phyloP scores from a whole-genome alignment of 2,113 vertebrate species.

The Dasyornis broadbenti region DNA sequence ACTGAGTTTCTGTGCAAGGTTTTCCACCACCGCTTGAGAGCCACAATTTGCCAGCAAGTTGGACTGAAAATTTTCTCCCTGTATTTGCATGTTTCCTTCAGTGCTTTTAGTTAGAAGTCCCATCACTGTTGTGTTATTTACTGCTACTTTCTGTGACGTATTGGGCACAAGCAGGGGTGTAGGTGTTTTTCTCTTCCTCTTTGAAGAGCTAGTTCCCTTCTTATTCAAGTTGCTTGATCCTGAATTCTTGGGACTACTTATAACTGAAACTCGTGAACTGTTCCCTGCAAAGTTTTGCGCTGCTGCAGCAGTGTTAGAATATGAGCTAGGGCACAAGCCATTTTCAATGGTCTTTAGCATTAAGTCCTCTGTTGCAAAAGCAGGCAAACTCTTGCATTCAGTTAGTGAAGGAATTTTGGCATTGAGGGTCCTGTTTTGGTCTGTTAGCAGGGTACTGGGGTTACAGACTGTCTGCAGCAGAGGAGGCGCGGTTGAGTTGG shows the following conservation, averaged over 20 bases:
- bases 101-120: conserved; percentile 62
- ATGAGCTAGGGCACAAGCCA: conserved; percentile 60
- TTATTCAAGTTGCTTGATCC: conserved; percentile 67
- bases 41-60: conserved; percentile 66
- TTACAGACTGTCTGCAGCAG: conserved; percentile 66
- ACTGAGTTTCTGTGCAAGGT: conserved; percentile 75
- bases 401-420: conserved; percentile 64
- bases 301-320: conserved; percentile 65
- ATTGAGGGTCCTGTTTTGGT: conserved; percentile 67
- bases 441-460: conserved; percentile 54
- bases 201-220: conserved; percentile 73
- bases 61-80: conserved; percentile 63
- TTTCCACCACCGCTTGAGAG: conserved; percentile 74
- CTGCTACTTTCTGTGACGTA: conserved; percentile 54
- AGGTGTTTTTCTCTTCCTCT: conserved; percentile 74
- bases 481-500: conserved; percentile 42
- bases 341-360: conserved; percentile 72
- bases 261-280: conserved; percentile 72
- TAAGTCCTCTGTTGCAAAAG: conserved; percentile 61
- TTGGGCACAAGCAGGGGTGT: conserved; percentile 43
- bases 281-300: conserved; percentile 51
- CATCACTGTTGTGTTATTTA: conserved; percentile 55
- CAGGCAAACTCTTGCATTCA: conserved; percentile 60
- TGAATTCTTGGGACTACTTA: conserved; percentile 71
- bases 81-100: conserved; percentile 55